Percentiles rank a stretch among this genome's conserved stretches.
Conservation (phyloP, 2,113 vertebrate species). For the Sterrhoptilus dennistouni region DNA sequence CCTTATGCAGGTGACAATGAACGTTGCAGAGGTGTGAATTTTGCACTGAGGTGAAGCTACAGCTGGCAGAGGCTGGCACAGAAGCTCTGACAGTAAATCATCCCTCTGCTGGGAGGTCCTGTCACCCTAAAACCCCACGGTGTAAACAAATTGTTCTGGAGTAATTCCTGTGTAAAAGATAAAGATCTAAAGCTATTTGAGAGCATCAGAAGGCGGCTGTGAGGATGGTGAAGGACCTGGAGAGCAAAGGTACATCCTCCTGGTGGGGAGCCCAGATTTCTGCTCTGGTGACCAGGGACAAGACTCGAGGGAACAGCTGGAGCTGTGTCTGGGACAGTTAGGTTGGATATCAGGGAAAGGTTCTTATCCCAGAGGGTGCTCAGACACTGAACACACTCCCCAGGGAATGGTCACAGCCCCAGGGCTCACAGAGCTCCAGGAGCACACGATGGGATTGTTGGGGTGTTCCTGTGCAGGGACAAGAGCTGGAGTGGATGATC, state of each 20-base stretch:
- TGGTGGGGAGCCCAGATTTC: accelerated
- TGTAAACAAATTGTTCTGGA: not conserved
- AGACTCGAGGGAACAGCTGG: not conserved
- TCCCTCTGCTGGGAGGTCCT: not conserved
- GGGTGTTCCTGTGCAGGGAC: not conserved
- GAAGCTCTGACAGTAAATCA: not conserved
- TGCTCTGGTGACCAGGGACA: not conserved
- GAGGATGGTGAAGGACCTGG: not conserved
- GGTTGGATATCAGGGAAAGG: not conserved
- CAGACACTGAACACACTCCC: not conserved
- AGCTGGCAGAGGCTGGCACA: not conserved
- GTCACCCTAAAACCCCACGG: not conserved
- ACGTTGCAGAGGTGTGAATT: not conserved
- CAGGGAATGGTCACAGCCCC: not conserved
- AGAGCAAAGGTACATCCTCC: not conserved
- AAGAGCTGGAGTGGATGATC: not conserved
- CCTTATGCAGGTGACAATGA: not conserved
- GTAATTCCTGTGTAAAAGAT: not conserved
- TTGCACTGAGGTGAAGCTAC: not conserved
- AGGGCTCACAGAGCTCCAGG: not conserved
- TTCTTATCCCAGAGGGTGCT: not conserved
- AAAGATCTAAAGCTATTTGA: not conserved
- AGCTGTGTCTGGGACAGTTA: not conserved
- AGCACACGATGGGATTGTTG: not conserved
- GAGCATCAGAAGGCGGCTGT: no score